Conservation (phyloP, 2,113 vertebrate species). For the Plestiodon gilberti region DNA sequence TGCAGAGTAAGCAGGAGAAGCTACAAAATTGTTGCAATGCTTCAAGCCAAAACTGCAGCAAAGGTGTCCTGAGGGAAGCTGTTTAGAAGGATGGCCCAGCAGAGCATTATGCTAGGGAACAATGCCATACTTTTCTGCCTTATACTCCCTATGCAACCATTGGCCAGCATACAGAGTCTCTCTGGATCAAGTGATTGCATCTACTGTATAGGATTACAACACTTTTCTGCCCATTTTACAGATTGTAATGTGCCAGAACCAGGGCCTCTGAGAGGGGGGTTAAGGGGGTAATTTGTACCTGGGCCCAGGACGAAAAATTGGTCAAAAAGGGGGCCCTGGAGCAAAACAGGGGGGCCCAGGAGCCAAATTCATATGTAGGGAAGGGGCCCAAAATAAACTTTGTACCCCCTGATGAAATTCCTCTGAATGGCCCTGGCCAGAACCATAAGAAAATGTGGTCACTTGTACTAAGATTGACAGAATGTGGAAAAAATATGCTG, state of each 20-base stretch:
- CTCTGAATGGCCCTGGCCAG: too few relatives aligned
- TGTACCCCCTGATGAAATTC: too few relatives aligned
- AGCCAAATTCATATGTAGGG: too few relatives aligned
- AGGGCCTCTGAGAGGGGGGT: too few relatives aligned
- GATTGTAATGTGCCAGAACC: neutral
- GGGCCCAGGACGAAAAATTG: too few relatives aligned
- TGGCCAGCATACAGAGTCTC: neutral
- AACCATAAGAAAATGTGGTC: neutral
- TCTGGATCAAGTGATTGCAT: neutral
- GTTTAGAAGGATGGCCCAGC: neutral
- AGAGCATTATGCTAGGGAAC: neutral
- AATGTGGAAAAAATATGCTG: neutral
- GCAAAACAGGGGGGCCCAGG: too few relatives aligned
- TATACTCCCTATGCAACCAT: neutral
- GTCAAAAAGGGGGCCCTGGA: too few relatives aligned
- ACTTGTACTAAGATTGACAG: neutral
- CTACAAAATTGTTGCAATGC: slow-evolving; percentile 6
- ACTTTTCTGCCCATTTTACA: neutral
- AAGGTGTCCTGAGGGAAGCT: neutral
- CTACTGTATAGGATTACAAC: neutral
- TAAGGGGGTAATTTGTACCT: too few relatives aligned
- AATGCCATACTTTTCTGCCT: neutral
- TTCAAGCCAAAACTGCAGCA: slow-evolving; percentile 1
- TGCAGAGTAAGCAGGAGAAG: slow-evolving; percentile 1
- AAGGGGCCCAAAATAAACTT: too few relatives aligned